Evolutionary conservation across 2,888 invertebrate genomes (phyloP).

Genomic region (Apamea crenata): DNA sequence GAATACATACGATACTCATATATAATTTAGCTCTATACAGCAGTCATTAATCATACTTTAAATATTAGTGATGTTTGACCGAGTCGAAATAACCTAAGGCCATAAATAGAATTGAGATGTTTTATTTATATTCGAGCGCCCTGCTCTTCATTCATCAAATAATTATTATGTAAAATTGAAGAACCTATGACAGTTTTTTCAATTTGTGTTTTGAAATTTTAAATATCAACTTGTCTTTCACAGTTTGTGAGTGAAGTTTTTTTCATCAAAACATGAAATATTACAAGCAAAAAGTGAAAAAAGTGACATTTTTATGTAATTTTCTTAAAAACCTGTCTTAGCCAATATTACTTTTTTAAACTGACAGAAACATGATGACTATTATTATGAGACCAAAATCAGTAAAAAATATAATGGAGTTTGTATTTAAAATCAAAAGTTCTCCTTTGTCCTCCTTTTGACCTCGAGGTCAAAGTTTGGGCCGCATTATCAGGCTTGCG

Average conservation of each 20-base stretch:
- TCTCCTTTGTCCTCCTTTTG: too few relatives aligned
- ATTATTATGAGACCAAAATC: slow-evolving; percentile 4
- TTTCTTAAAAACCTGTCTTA: not conserved
- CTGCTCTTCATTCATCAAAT: not conserved
- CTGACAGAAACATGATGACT: not conserved
- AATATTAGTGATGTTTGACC: slow-evolving; percentile 8
- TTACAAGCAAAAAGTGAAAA: too few relatives aligned
- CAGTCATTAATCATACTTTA: slow-evolving; percentile 45
- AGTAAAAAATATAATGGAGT: slow-evolving; percentile 20
- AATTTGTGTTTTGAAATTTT: not conserved
- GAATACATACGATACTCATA: slow-evolving; percentile 24
- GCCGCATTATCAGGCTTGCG: not conserved
- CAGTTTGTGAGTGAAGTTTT: not conserved
- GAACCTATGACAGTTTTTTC: not conserved
- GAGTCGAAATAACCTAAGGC: not conserved
- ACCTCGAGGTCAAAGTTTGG: not conserved
- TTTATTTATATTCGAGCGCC: not conserved
- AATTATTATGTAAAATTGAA: not conserved
- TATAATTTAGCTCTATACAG: slow-evolving; percentile 1
- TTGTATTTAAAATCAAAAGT: slow-evolving; percentile 1
- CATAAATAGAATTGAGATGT: not conserved
- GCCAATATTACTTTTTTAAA: not conserved
- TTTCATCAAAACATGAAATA: not conserved
- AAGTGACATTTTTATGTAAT: not conserved
- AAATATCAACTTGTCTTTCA: not conserved